Percentiles rank a stretch among this genome's conserved stretches.
phyloP scores from a whole-genome alignment of 2,113 vertebrate species.

The Corythoichthys intestinalis region DNA sequence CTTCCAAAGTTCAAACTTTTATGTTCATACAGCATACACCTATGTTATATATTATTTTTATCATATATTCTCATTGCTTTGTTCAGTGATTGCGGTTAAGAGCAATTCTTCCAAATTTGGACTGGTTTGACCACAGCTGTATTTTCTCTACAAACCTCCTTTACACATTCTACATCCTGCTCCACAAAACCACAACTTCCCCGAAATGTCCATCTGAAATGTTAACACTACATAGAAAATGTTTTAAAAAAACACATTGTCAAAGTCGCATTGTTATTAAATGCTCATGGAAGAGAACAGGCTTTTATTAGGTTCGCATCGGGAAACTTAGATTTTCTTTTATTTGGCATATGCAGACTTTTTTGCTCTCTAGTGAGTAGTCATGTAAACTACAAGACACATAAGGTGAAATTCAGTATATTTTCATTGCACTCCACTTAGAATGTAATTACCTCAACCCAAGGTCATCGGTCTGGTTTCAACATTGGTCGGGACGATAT shows the following conservation, averaged over 20 bases:
- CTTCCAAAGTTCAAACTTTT: too few relatives aligned
- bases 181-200: neutral
- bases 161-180: slow-evolving; percentile 3
- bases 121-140: neutral
- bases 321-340: too few relatives aligned
- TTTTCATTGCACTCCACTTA: too few relatives aligned
- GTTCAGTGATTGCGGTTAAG: neutral
- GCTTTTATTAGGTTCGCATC: too few relatives aligned
- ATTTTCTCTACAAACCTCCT: neutral
- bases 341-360: too few relatives aligned
- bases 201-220: slow-evolving; percentile 3
- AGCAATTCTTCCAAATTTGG: neutral
- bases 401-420: too few relatives aligned
- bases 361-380: too few relatives aligned
- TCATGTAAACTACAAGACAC: too few relatives aligned
- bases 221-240: neutral
- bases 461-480: too few relatives aligned
- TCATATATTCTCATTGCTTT: neutral
- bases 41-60: neutral
- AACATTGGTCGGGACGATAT: too few relatives aligned
- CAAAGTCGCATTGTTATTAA: neutral
- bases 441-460: too few relatives aligned
- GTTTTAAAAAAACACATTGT: neutral
- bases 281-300: neutral
- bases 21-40: neutral